Evolutionary conservation across 2,888 invertebrate genomes (phyloP).

Genomic region (Odontothrips loti): DNA sequence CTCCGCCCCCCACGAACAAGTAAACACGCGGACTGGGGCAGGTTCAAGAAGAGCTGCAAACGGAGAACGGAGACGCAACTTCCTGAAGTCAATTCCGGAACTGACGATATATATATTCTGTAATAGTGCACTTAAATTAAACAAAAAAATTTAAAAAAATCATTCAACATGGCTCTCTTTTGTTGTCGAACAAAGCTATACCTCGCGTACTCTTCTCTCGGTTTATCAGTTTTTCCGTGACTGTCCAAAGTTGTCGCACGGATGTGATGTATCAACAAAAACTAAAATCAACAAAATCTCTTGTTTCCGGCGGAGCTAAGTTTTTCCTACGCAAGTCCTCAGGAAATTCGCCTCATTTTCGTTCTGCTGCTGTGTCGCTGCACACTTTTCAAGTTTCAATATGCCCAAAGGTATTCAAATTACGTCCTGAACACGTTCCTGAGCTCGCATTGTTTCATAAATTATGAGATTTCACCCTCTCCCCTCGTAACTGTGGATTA

Average conservation of each 20-base stretch:
- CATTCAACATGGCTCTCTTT: background rate
- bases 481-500: too few relatives aligned
- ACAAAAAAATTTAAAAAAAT: background rate
- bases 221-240: background rate
- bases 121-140: background rate
- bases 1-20: background rate
- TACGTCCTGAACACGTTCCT: background rate
- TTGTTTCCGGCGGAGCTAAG: background rate
- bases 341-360: background rate
- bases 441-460: too few relatives aligned
- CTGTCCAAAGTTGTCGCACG: background rate
- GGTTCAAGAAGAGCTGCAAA: background rate
- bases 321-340: background rate
- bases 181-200: background rate
- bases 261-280: constrained; percentile 15
- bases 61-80: too few relatives aligned
- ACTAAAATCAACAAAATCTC: background rate
- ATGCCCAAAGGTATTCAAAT: background rate
- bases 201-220: too few relatives aligned
- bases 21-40: background rate
- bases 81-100: too few relatives aligned
- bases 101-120: background rate
- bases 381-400: background rate
- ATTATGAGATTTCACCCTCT: too few relatives aligned
- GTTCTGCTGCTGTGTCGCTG: background rate